These are phyloP conservation scores for Eupsittula cactorum DNA, from an alignment of 2,113 vertebrate species.

Conservation along the genomic window DNA sequence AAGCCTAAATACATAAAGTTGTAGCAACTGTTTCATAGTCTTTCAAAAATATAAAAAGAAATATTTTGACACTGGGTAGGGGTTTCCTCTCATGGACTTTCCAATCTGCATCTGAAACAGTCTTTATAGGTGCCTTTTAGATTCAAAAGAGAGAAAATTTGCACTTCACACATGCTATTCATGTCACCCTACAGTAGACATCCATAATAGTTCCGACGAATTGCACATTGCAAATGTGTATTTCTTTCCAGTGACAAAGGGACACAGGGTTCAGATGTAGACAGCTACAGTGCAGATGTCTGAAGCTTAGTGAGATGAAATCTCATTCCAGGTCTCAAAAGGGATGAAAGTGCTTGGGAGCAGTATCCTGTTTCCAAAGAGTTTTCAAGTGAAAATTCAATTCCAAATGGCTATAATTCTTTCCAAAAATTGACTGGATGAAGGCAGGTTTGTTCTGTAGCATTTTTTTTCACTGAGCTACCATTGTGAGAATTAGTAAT, in stretches of 20 bases:
- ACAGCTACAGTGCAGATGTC: neutral
- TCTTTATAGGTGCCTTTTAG: neutral
- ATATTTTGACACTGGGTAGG: neutral
- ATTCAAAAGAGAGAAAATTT: neutral
- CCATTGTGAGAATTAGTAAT: slow-evolving; percentile 23
- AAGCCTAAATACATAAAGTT: neutral
- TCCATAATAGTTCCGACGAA: neutral
- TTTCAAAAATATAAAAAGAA: neutral
- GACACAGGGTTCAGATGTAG: neutral
- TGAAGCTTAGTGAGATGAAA: slow-evolving; percentile 2
- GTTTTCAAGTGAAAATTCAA: slow-evolving; percentile 12
- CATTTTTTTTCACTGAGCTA: slow-evolving; percentile 52
- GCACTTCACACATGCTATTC: neutral
- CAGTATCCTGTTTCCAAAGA: slow-evolving; percentile 44
- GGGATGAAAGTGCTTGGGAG: slow-evolving; percentile 24
- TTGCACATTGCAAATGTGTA: neutral
- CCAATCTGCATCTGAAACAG: neutral
- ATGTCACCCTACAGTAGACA: neutral
- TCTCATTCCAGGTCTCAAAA: slow-evolving; percentile 32
- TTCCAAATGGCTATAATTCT: slow-evolving; percentile 34
- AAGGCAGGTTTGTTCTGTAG: slow-evolving; percentile 50
- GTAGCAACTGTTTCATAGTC: neutral
- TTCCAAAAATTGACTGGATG: slow-evolving; percentile 52
- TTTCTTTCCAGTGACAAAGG: slow-evolving; percentile 13
- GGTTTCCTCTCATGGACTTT: neutral